Conservation (phyloP, 2,113 vertebrate species). For the Ailuropoda melanoleuca region DNA sequence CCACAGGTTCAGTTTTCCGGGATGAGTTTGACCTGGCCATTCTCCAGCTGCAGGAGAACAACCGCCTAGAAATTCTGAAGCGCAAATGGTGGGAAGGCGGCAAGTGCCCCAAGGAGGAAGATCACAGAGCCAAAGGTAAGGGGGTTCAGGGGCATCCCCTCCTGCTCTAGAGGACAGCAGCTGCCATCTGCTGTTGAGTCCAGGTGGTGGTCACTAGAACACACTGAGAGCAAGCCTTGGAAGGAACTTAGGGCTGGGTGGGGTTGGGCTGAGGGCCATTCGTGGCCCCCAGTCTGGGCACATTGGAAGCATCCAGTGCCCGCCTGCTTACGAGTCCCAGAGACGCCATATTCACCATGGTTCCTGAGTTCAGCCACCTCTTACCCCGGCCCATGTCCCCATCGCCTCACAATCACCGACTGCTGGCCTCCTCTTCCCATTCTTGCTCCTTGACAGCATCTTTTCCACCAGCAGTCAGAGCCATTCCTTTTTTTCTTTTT, state of each 20-base stretch:
- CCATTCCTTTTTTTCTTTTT: neutral
- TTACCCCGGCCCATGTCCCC: neutral
- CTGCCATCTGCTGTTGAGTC: neutral
- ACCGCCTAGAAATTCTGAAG: constrained; percentile 97
- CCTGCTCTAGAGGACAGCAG: neutral
- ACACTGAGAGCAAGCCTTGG: neutral
- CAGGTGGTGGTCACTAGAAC: neutral
- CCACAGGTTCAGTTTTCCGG: constrained; percentile 93
- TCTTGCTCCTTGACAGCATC: too few species aligned
- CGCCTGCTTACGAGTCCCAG: neutral
- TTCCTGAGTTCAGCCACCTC: neutral
- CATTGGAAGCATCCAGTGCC: too few species aligned
- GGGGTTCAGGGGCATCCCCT: rapidly evolving
- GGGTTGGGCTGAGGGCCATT: neutral
- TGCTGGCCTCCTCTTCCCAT: too few species aligned
- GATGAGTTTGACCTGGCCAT: constrained; percentile 99
- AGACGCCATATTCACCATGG: neutral
- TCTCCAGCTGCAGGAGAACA: constrained; percentile 97
- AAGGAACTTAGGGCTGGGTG: neutral
- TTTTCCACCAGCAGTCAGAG: neutral
- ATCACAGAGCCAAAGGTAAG: constrained; percentile 97
- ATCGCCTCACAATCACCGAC: neutral
- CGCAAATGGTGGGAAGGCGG: constrained; percentile 99
- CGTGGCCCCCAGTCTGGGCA: too few species aligned
- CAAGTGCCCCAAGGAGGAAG: constrained; percentile 97